Percentiles rank a stretch among this genome's conserved stretches.
Evolutionary conservation across 2,888 invertebrate genomes (phyloP).

Genomic region (Cephus pygmeus): DNA sequence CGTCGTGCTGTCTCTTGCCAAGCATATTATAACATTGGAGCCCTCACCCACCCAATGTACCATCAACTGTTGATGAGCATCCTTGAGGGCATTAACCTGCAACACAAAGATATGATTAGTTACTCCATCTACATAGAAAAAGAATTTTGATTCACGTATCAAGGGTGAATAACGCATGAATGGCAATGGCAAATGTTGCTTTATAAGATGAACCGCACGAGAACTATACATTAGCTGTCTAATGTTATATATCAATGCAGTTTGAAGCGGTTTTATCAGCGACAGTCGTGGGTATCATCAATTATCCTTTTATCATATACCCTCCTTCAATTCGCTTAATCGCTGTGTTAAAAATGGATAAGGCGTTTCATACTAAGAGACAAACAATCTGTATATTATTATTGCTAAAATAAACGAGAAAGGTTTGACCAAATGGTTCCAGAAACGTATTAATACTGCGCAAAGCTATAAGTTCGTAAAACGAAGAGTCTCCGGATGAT

Average conservation of each 20-base stretch:
- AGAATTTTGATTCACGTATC: background rate
- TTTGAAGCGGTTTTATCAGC: background rate
- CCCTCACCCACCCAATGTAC: conserved; percentile 94
- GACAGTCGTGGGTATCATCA: background rate
- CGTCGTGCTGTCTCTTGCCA: conserved; percentile 79
- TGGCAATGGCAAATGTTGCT: background rate
- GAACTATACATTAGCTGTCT: background rate
- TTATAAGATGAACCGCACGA: background rate
- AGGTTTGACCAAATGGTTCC: background rate
- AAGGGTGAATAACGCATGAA: background rate
- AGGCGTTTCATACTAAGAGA: background rate
- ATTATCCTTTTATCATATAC: background rate
- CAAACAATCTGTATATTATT: background rate
- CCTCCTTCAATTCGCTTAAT: background rate
- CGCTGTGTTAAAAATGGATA: background rate
- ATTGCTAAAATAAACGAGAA: background rate
- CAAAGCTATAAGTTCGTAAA: background rate
- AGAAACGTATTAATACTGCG: background rate
- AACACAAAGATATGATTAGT: conserved; percentile 38
- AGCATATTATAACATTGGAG: conserved; percentile 86
- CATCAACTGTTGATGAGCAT: conserved; percentile 89
- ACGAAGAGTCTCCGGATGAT: background rate
- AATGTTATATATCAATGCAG: background rate
- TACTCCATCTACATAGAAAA: background rate
- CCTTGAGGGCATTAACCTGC: conserved; percentile 82